Percentiles rank a stretch among this genome's conserved stretches.
These are phyloP conservation scores for Andrena dorsata DNA, from an alignment of 2,888 invertebrate genomes.

Conservation along the genomic window DNA sequence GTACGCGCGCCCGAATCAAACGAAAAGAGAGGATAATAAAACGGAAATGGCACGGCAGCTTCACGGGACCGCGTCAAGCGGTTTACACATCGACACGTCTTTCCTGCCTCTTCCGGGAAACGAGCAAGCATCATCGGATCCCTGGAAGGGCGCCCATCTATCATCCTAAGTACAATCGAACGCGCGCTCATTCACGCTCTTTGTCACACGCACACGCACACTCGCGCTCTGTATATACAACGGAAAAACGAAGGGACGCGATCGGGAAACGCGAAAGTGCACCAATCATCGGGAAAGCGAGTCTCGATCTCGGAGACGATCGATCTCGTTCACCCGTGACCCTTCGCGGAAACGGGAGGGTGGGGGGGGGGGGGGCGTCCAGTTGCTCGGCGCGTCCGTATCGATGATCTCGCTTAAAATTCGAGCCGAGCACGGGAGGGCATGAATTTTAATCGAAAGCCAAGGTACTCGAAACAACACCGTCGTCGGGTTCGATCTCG, in stretches of 20 bases:
- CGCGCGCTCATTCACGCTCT: slow-evolving; percentile 25
- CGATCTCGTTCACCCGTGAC: slow-evolving; percentile 13
- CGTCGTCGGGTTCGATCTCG: slow-evolving; percentile 9
- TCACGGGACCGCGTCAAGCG: slow-evolving; percentile 82
- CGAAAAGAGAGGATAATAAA: slow-evolving; percentile 14
- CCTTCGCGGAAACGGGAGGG: slow-evolving; percentile 11
- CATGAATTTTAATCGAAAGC: slow-evolving; percentile 56
- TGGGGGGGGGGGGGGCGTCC: slow-evolving; percentile 13
- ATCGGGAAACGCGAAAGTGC: slow-evolving; percentile 7
- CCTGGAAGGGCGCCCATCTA: slow-evolving; percentile 29
- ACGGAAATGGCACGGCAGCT: slow-evolving; percentile 81
- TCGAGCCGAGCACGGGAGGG: slow-evolving; percentile 15
- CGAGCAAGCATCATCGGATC: slow-evolving; percentile 16
- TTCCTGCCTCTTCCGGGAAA: slow-evolving; percentile 18
- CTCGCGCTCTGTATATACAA: slow-evolving; percentile 48
- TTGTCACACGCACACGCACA: slow-evolving; percentile 52
- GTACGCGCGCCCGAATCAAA: slow-evolving; percentile 22
- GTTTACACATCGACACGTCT: slow-evolving; percentile 55
- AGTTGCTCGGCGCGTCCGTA: slow-evolving; percentile 31
- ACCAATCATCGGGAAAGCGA: slow-evolving; percentile 28
- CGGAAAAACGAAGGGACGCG: slow-evolving; percentile 19
- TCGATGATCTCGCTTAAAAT: slow-evolving; percentile 52
- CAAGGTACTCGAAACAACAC: slow-evolving; percentile 32
- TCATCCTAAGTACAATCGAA: slow-evolving; percentile 56
- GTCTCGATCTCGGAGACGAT: not conserved